Evolutionary conservation across 1,140 invertebrate species (phyloP).

Genomic region (Triops longicaudatus): DNA sequence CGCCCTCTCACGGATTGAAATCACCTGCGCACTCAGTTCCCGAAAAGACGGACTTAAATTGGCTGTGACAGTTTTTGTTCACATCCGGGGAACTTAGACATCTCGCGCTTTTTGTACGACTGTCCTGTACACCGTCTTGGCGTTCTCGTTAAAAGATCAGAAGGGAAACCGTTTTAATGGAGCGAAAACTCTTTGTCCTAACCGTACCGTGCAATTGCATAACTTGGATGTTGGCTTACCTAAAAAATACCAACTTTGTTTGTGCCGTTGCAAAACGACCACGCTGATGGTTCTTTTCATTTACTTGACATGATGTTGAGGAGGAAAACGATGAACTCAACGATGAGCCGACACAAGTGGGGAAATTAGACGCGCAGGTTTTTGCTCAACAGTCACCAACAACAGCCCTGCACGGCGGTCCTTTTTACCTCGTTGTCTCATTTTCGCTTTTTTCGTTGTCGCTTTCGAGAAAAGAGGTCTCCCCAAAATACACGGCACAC

Average conservation of each 20-base stretch:
- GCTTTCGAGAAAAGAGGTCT: neutral
- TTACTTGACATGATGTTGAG: constrained; percentile 7
- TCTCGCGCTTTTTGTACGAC: neutral
- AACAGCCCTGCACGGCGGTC: constrained; percentile 13
- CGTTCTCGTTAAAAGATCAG: neutral
- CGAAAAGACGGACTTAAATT: neutral
- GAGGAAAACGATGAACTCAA: constrained; percentile 6
- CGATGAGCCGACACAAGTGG: constrained; percentile 4
- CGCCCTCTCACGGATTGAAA: neutral
- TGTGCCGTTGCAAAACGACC: neutral
- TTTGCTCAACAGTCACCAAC: constrained; percentile 2
- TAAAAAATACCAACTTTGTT: neutral
- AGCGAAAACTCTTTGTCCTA: neutral
- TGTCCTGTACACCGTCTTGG: neutral
- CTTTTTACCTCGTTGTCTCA: neutral
- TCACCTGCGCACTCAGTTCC: neutral
- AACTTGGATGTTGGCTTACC: neutral
- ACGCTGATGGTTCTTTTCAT: neutral
- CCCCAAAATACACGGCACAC: neutral
- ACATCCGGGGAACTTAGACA: neutral
- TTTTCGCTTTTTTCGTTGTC: neutral
- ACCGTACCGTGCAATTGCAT: constrained; percentile 1
- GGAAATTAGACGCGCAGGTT: constrained; percentile 6
- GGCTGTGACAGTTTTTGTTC: constrained; percentile 1
- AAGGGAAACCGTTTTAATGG: neutral